These are phyloP conservation scores for Cnemophilus loriae DNA, from an alignment of 2,113 vertebrate genomes.

Conservation along the genomic window DNA sequence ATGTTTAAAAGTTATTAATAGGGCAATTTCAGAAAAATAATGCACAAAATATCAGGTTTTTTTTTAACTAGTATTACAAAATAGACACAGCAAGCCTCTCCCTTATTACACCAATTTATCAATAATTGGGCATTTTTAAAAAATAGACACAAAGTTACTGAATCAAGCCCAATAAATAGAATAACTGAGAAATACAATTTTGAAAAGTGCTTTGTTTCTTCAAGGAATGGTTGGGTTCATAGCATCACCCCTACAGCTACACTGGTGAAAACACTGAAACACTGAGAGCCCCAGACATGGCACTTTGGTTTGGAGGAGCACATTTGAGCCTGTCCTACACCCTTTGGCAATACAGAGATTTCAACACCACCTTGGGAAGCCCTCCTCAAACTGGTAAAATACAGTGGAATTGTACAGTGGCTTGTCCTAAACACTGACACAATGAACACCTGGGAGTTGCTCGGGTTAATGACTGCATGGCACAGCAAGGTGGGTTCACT, in stretches of 20 bases:
- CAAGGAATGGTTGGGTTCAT: background rate
- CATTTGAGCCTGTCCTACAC: background rate
- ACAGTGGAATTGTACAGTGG: background rate
- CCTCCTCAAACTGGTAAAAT: background rate
- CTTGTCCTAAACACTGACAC: background rate
- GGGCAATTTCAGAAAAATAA: background rate
- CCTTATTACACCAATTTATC: background rate
- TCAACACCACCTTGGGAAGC: background rate
- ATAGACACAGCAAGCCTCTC: background rate
- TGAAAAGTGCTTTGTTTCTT: background rate
- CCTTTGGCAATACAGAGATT: background rate
- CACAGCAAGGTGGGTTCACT: background rate
- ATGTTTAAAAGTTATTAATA: background rate
- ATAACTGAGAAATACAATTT: background rate
- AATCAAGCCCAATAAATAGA: background rate
- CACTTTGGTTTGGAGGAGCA: background rate
- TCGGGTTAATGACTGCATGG: conserved; percentile 12
- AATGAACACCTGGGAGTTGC: background rate
- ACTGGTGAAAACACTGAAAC: background rate
- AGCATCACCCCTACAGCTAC: background rate
- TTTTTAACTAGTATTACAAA: background rate
- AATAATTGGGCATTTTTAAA: background rate
- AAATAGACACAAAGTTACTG: background rate
- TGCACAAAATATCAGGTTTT: accelerated
- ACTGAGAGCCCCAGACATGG: accelerated